Base-by-base conservation (phyloP, 2,797 vertebrate genomes). In the Leptodactylus fallax region DNA sequence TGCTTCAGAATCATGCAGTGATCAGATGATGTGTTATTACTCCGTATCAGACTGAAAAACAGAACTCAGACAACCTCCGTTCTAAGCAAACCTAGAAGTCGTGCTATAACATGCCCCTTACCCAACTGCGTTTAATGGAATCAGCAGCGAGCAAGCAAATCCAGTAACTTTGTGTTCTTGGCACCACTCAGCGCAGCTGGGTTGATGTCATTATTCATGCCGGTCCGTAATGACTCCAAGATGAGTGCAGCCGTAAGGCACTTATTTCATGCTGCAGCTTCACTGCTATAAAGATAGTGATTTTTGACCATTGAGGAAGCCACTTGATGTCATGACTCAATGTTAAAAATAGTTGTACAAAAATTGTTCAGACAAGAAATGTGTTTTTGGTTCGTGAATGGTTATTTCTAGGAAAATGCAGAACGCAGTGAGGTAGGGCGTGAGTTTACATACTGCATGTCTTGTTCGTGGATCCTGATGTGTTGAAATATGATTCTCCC, bases 161-260 rank as follows among this genome's bases (percentile, higher is more conserved):
- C 72, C 85, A 79, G 74, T 86, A 78, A 89, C 85, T 83, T 51
- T 83, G 63, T 89, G 80, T 89, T 86, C 85, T 89, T 89, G 88
- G 88, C 88, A 83, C 56, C 36, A 16, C 27, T 60, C n/a, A 23
- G 3, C 23, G 83, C 88, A 89, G 85, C 85, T 87, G 85, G 72
- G 80, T 80, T 86, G 85, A 89, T 86, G 88, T 89, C 88, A 89
- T 86, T 61, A 27, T 47, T 71, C 58, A 47, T 86, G 79, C 63
- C 47, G 63, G 51, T 77, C 53, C 53, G 6, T 86, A 89, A 89
- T 25, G 23, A 86, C 60, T 74, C 56, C 85, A 83, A 86, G 72
- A 83, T 86, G 84, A 86, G 87, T 36, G 71, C 53, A 19, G 51
- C 49, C 49, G 3, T n/a, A 69, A 25, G 51, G 21, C n/a, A 25